phyloP scores from a whole-genome alignment of 2,888 invertebrate species.

The Baronia brevicornis region DNA sequence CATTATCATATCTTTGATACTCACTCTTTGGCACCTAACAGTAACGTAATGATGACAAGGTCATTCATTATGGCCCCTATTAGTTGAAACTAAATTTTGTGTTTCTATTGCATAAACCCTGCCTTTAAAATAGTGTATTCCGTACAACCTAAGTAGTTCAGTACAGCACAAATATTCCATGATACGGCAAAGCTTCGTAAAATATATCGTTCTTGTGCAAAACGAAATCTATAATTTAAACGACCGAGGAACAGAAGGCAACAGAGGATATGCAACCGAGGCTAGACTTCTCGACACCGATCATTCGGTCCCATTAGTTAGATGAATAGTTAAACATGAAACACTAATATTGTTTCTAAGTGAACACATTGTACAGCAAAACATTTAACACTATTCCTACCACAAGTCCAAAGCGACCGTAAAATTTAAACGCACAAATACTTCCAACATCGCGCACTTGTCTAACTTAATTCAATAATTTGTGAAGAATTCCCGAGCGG shows the following conservation, averaged over 20 bases:
- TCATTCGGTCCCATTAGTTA: constrained; percentile 53
- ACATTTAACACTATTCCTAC: constrained; percentile 63
- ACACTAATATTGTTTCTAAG: constrained; percentile 59
- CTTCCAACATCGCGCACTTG: constrained; percentile 47
- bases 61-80: constrained; percentile 41
- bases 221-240: constrained; percentile 32
- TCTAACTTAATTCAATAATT: constrained; percentile 61
- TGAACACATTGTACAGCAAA: constrained; percentile 71
- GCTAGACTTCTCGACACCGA: constrained; percentile 30
- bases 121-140: constrained; percentile 25
- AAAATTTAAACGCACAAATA: constrained; percentile 47
- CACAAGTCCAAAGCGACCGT: constrained; percentile 60
- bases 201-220: constrained; percentile 4
- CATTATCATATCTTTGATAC: constrained; percentile 62
- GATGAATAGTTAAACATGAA: constrained; percentile 49
- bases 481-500: constrained; percentile 63
- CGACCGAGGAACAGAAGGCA: constrained; percentile 48
- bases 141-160: constrained; percentile 12
- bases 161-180: constrained; percentile 8
- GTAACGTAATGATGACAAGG: constrained; percentile 45
- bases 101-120: constrained; percentile 40
- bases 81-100: constrained; percentile 33
- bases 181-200: constrained; percentile 2
- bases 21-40: constrained; percentile 73
- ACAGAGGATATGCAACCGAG: constrained; percentile 55